Base-by-base conservation (phyloP, 1,140 invertebrate species). In the Drosophila melanica region DNA sequence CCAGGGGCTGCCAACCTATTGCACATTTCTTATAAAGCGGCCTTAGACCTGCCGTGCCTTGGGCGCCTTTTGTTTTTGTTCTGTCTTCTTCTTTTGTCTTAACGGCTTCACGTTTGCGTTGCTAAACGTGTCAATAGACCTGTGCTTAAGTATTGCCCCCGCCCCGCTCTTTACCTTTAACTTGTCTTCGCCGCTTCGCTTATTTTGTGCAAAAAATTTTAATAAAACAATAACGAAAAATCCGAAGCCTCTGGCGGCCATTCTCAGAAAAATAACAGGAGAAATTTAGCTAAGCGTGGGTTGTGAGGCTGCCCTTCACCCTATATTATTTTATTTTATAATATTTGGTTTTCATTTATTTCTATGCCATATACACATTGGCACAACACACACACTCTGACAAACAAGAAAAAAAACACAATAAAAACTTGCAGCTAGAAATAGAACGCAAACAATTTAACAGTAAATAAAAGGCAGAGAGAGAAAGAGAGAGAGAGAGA, bases 41-140 rank as follows among this genome's bases (percentile, higher is more conserved):
- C 53, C 41, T 55, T 35, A n/a, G 50, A 27, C n/a, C 20, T 45
- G 39, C 27, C 35, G n/a, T 48, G 51, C 60, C 53, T 27, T 16
- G 12, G 23, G 42, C 44, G 14, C 14, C 7, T 53, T 44, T 39
- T 63, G 12, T 45, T n/a, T 12, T 44, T 44, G 16, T 44, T 14
- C 47, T 33, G 23, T 18, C 33, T 41, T 42, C 18, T 23, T 12
- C 10, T 3, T 37, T 50, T 14, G 35, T 47, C 45, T 51, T 66
- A 66, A 66, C 54, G 33, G 62, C 23, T 51, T 37, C 69, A 44
- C 44, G 62, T 66, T 66, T 65, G 53, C 41, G 45, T 10, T 39
- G 47, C 45, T 58, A 66, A 66, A 72, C 69, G 62, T 72, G 69
- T 45, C 63, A 72, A 72, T 72, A 72, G 69, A 58, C 45, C 20